Conservation (phyloP, 2,797 vertebrate genomes). For the Acanthornis magna region DNA sequence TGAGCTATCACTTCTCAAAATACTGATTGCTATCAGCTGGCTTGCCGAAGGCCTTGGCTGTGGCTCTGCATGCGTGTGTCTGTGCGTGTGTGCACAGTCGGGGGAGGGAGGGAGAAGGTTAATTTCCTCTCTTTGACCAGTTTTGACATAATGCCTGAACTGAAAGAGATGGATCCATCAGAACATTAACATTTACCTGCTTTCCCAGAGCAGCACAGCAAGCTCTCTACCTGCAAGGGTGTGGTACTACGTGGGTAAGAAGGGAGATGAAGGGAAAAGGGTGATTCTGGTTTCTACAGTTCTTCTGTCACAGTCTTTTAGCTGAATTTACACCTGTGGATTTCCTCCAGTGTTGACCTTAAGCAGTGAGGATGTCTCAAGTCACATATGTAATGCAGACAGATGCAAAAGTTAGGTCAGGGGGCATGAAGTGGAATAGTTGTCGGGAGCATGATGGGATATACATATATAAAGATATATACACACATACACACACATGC, state of each 20-base stretch:
- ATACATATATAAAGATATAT: no score
- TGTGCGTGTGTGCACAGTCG: constrained; percentile 6
- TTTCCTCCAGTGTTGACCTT: background rate
- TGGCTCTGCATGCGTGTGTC: constrained; percentile 52
- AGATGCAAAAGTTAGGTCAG: background rate
- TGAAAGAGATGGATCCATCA: background rate
- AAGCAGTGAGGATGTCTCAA: background rate
- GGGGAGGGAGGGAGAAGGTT: constrained; percentile 18
- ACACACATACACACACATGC: accelerated
- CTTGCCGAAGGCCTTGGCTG: constrained; percentile 66
- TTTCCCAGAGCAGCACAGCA: background rate
- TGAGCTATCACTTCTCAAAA: constrained; percentile 68
- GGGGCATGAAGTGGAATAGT: background rate
- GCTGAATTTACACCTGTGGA: background rate
- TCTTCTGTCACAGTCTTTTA: background rate
- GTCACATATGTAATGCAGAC: background rate
- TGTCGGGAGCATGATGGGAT: background rate
- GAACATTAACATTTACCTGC: background rate
- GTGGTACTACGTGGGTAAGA: background rate
- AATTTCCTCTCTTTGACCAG: constrained; percentile 57
- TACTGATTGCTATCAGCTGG: constrained; percentile 70
- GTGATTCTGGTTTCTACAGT: background rate
- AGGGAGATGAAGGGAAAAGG: background rate
- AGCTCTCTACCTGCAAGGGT: background rate
- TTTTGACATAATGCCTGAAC: constrained; percentile 31